Evolutionary conservation across 1,140 invertebrate species (phyloP).

Genomic region (Hormaphis cornu): DNA sequence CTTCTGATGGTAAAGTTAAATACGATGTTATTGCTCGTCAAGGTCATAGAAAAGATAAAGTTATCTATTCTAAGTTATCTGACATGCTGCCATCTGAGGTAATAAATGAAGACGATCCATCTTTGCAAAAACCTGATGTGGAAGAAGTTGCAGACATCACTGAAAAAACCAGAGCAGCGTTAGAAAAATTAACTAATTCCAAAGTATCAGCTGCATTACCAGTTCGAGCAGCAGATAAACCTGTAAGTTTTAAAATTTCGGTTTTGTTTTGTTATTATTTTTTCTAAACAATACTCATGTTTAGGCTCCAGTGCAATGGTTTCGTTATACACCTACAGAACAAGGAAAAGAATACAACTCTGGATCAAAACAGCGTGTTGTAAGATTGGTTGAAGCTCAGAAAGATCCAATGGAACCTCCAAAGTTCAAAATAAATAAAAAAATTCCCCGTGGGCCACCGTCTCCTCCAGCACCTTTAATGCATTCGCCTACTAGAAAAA

Average conservation of each 20-base stretch:
- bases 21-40: conserved; percentile 93
- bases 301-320: conserved; percentile 83
- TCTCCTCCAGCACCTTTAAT: conserved; percentile 95
- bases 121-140: conserved; percentile 71
- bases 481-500: conserved; percentile 94
- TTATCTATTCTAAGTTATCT: conserved; percentile 88
- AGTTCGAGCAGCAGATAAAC: conserved; percentile 80
- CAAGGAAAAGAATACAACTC: conserved; percentile 93
- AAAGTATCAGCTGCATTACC: conserved; percentile 92
- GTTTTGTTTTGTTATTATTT: conserved; percentile 4
- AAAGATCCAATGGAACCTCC: conserved; percentile 98
- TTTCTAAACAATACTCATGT: conserved; percentile 29
- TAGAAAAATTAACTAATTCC: conserved; percentile 78
- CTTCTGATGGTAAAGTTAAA: conserved; percentile 89
- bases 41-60: conserved; percentile 92
- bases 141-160: conserved; percentile 80
- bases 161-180: conserved; percentile 69
- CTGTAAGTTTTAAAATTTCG: conserved; percentile 39
- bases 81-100: conserved; percentile 92
- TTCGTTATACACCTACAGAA: conserved; percentile 94
- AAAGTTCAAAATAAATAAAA: conserved; percentile 90
- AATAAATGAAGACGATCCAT: conserved; percentile 79
- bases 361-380: conserved; percentile 94
- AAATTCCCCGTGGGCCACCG: conserved; percentile 93
- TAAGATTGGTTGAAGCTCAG: conserved; percentile 90